Evolutionary conservation across 1,140 invertebrate genomes (phyloP).

Genomic region (Ostrea edulis): DNA sequence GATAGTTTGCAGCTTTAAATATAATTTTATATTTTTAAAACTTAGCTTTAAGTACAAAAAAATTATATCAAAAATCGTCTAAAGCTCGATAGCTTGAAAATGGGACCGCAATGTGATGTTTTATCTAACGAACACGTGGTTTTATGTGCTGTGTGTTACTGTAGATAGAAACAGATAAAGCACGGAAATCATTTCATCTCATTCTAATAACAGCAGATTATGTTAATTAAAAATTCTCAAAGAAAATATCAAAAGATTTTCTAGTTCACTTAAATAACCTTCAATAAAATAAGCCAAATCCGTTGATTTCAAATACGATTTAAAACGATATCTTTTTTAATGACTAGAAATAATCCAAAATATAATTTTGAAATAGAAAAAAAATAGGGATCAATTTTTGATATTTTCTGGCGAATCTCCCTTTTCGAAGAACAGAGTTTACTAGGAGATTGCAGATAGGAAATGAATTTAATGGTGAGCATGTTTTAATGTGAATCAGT

Average conservation of each 20-base stretch:
- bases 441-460: not conserved
- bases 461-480: conserved; percentile 9
- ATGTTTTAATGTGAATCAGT: not conserved
- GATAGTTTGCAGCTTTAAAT: not conserved
- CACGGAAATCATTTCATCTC: conserved; percentile 2
- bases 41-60: not conserved
- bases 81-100: not conserved
- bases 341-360: not conserved
- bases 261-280: not conserved
- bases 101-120: not conserved
- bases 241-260: conserved; percentile 10
- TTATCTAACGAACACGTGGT: not conserved
- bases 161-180: conserved; percentile 6
- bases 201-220: conserved; percentile 14
- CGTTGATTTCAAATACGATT: not conserved
- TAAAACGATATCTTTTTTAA: not conserved
- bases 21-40: not conserved
- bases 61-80: not conserved
- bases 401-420: not conserved
- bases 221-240: conserved; percentile 33
- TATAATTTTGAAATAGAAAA: not conserved
- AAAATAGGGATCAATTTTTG: not conserved
- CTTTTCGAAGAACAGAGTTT: not conserved
- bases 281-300: not conserved
- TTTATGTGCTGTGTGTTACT: not conserved